phyloP scores from a whole-genome alignment of 2,113 vertebrate species.

The Myrmecophaga tridactyla region DNA sequence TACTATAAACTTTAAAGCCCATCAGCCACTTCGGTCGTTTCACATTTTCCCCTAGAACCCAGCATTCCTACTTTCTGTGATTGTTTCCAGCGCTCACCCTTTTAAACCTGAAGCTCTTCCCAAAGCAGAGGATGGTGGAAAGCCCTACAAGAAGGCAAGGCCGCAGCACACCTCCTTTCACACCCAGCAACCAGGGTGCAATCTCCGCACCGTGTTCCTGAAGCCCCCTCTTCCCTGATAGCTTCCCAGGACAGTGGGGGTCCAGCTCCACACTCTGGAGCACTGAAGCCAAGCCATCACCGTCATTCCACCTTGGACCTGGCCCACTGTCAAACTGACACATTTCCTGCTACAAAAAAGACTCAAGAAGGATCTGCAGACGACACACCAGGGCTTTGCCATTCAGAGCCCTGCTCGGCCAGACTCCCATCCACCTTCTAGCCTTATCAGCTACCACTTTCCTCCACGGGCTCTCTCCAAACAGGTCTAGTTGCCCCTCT shows the following conservation, averaged over 20 bases:
- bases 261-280: too few species aligned
- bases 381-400: too few species aligned
- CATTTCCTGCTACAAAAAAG: not conserved
- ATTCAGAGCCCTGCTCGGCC: not conserved
- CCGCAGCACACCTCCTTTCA: not conserved
- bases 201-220: not conserved
- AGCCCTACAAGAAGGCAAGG: not conserved
- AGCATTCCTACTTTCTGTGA: not conserved
- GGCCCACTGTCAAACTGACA: not conserved
- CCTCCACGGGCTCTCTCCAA: too few species aligned
- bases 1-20: not conserved
- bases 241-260: not conserved
- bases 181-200: not conserved
- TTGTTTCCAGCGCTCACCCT: not conserved
- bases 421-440: not conserved
- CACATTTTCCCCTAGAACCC: not conserved
- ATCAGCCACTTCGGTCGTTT: not conserved
- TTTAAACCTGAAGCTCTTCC: not conserved
- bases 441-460: not conserved
- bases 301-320: not conserved
- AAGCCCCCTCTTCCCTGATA: not conserved
- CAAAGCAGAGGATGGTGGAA: not conserved
- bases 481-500: not conserved
- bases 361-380: too few species aligned
- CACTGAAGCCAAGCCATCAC: not conserved